Evolutionary conservation across 2,797 vertebrate genomes (phyloP), one percentile per base, ranked within the genome.

Genomic region (Clarias fuscus): DNA sequence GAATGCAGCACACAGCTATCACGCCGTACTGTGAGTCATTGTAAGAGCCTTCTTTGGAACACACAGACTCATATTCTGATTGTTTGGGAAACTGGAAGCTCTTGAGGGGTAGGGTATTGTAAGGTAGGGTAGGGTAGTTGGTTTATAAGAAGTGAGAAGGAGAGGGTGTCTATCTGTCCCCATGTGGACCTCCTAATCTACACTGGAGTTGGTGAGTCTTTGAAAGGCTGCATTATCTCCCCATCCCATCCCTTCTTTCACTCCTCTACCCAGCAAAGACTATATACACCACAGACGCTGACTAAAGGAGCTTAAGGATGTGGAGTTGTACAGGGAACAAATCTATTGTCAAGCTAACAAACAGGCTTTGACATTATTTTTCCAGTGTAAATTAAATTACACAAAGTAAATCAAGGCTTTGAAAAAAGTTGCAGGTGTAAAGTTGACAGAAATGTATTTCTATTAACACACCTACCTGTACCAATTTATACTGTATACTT

Each of bases 221-320:
- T 96, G 93, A 95, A 96, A 95, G 95, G 92, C 91, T 48, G 90
- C 93, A 94, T 95, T 95, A 94, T 95, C 91, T 92, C 88, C 79
- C 37, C 59, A 86, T 61, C 33, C 20, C 18, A 56, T 68, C 68
- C 59, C 53, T 64, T 70, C 64, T 72, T 84, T 76, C n/a, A n/a
- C 82, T 73, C 77, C 84, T 82, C 70, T 86, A 62, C 75, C 68
- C 86, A 84, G 88, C 92, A 93, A 92, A 93, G 93, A 94, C 95
- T 95, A 95, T 92, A 95, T 89, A 86, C 62, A 64, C 24, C 88
- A 90, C 85, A 88, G 91, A 90, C 88, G 91, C 88, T 90, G 89
- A 91, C 86, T 56, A 65, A 76, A 89, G 85, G 89, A 88, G 87
- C 53, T 71, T 88, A 90, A 87, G 91, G 91, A 92, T 91, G 90